These are phyloP conservation scores for Nephila pilipes DNA, from an alignment of 1,140 invertebrate genomes.

Conservation along the genomic window DNA sequence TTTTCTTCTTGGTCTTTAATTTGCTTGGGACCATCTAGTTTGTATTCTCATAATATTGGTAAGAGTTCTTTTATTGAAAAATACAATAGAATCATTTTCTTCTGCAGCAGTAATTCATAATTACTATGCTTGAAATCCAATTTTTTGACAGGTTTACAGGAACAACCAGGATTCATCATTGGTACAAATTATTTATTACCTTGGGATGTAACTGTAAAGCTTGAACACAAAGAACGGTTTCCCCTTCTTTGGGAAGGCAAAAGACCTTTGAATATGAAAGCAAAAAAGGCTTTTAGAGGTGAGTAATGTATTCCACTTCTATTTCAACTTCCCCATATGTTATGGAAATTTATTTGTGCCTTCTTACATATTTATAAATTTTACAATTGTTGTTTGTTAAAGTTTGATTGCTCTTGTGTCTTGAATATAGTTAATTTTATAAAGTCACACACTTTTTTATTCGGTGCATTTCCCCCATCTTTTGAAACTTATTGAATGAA, in stretches of 20 bases:
- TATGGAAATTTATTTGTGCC: too few relatives aligned
- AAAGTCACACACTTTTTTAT: too few relatives aligned
- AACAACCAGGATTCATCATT: conserved; percentile 90
- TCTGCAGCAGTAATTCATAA: neutral
- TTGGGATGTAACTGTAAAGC: conserved; percentile 94
- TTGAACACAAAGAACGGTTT: conserved; percentile 79
- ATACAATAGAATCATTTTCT: too few relatives aligned
- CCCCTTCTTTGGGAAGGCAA: conserved; percentile 80
- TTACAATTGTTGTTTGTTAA: neutral
- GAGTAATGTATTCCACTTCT: neutral
- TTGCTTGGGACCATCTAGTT: conserved; percentile 92
- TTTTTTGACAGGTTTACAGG: conserved; percentile 81
- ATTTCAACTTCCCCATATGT: neutral
- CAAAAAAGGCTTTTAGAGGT: conserved; percentile 79
- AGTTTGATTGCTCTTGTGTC: too few relatives aligned
- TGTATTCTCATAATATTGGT: conserved; percentile 95
- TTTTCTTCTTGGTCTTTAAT: conserved; percentile 96
- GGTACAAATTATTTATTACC: conserved; percentile 95
- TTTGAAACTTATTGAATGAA: too few relatives aligned
- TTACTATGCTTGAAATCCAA: neutral
- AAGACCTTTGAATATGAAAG: conserved; percentile 79
- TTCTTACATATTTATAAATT: too few relatives aligned
- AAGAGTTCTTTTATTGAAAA: conserved; percentile 80
- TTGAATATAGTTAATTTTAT: too few relatives aligned
- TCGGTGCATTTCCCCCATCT: too few relatives aligned